Conservation (phyloP, 2,797 vertebrate species). For the Sternarchorhynchus goeldii region DNA sequence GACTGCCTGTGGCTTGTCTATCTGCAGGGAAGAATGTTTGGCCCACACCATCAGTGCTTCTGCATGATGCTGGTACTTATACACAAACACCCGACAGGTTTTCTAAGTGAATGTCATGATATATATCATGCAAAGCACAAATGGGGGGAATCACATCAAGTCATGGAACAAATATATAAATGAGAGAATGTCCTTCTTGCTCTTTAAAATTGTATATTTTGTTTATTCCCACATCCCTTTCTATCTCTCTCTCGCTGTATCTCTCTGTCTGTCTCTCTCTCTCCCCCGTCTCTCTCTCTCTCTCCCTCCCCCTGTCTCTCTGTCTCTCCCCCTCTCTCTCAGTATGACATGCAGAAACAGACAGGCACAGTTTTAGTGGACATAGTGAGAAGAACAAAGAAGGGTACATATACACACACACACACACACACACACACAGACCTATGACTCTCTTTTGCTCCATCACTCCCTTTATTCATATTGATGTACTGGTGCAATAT, state of each 20-base stretch:
- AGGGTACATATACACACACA: slow-evolving; percentile 58
- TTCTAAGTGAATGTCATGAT: not conserved
- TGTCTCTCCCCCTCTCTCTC: slow-evolving; percentile 28
- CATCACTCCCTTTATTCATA: too few relatives aligned
- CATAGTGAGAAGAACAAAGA: slow-evolving; percentile 69
- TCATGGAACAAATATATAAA: too few relatives aligned
- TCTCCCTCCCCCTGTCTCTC: not conserved
- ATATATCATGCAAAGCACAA: not conserved
- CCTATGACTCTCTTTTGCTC: too few relatives aligned
- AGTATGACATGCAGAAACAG: slow-evolving; percentile 71
- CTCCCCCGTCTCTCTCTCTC: too few relatives aligned
- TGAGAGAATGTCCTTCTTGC: too few relatives aligned
- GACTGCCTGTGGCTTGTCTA: slow-evolving; percentile 73
- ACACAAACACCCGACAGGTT: not conserved
- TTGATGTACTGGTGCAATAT: too few relatives aligned
- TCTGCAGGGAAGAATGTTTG: slow-evolving; percentile 78
- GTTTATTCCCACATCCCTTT: too few relatives aligned
- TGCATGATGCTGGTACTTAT: slow-evolving; percentile 74
- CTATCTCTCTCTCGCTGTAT: too few relatives aligned
- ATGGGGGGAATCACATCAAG: too few relatives aligned
- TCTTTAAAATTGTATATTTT: too few relatives aligned
- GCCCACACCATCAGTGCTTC: slow-evolving; percentile 79
- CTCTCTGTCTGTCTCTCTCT: too few relatives aligned
- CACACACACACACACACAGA: not conserved
- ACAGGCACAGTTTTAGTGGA: slow-evolving; percentile 69